Evolutionary conservation across 2,888 invertebrate genomes (phyloP), one percentile per base, ranked within the genome.

Genomic region (Dusona sp.): DNA sequence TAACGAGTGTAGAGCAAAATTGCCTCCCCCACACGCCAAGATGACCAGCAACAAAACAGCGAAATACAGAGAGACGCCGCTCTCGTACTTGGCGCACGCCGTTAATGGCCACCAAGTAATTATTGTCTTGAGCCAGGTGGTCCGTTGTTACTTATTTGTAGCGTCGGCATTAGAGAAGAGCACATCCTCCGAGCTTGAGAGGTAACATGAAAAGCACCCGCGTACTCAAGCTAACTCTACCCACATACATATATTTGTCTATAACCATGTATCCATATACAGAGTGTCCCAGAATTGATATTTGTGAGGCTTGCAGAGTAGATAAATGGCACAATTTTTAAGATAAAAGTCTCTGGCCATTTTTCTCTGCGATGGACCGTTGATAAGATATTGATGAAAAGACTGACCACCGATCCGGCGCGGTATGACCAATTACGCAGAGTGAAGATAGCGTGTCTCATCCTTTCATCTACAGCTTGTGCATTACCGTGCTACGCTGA

Each of bases 91-190:
- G 90, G 90, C 90, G 90, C 89, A 89, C 90, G 90, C 90, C 90
- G 90, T 90, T 92, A 92, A 92, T 92, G 91, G 91, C 90, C 89
- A 87, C 87, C 90, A 88, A 90, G 90, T 91, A 92, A 92, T 92
- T 92, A 91, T 92, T 92, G 92, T 92, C 91, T 91, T 91, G 89
- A 90, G 91, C 91, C 91, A 92, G 92, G 92, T 92, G 92, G 92
- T 92, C 91, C 89, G 90, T 89, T 90, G 89, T 91, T 91, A 90
- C 91, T 90, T 90, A 92, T 91, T 91, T 89, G 91, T 88, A 84
- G 70, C 84, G 78, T 48, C 70, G 78, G 78, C 78, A 78, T 65
- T 84, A 84, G 72, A 70, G 74, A 78, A 72, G 83, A 75, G 74
- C 78, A 45, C 54, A 83, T 75, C 79, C 51, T 70, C 70, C 38